Conservation (phyloP, 2,797 vertebrate species). For the Peromyscus melanophrys region DNA sequence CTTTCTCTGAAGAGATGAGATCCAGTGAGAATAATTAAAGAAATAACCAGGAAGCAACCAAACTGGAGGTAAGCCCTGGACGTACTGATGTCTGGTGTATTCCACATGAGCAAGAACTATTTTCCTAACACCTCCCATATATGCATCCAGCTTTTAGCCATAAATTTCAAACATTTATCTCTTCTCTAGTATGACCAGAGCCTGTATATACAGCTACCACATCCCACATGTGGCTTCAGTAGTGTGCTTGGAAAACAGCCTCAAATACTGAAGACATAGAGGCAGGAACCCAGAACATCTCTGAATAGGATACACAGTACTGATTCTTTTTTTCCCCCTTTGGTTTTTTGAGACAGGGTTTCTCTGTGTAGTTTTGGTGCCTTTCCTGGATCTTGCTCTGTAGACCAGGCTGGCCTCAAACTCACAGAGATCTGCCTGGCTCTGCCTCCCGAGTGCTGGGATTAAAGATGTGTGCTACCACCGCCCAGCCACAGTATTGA, state of each 20-base stretch:
- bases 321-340: background rate
- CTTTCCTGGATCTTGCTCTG: too few relatives aligned
- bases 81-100: background rate
- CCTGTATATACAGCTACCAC: background rate
- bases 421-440: too few relatives aligned
- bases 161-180: conserved; percentile 58
- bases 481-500: background rate
- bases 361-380: too few relatives aligned
- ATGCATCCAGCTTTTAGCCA: conserved; percentile 17
- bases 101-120: background rate
- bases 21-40: conserved; percentile 36
- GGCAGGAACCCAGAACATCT: conserved; percentile 13
- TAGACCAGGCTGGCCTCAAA: too few relatives aligned
- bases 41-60: background rate
- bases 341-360: too few relatives aligned
- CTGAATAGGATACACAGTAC: background rate
- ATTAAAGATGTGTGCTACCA: too few relatives aligned
- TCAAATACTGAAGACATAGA: conserved; percentile 9
- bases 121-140: conserved; percentile 25
- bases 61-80: background rate
- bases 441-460: too few relatives aligned
- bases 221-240: conserved; percentile 3
- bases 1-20: conserved; percentile 20
- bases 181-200: conserved; percentile 14
- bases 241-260: conserved; percentile 47